Conservation (phyloP, 2,797 vertebrate genomes). For the Parotocinclus haroldoi region DNA sequence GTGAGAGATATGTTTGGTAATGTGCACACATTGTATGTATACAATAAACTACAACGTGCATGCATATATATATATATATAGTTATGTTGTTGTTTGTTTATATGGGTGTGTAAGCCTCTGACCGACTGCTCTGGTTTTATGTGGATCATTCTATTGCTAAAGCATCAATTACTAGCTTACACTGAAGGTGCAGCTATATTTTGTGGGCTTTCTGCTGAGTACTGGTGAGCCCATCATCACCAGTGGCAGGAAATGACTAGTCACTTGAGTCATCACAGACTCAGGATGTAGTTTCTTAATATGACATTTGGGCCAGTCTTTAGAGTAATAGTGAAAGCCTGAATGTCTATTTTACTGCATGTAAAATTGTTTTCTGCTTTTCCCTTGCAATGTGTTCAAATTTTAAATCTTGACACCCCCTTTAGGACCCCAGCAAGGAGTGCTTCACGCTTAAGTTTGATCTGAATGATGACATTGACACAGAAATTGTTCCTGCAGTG, state of each 20-base stretch:
- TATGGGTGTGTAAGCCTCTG: neutral
- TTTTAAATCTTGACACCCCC: conserved; percentile 29
- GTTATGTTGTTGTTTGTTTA: too few species aligned
- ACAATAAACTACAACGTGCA: too few species aligned
- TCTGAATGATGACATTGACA: conserved; percentile 80
- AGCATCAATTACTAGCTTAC: neutral
- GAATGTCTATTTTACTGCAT: neutral
- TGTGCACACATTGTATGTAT: too few species aligned
- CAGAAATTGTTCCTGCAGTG: conserved; percentile 87
- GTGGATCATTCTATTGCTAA: neutral
- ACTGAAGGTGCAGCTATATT: neutral
- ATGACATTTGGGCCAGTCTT: neutral
- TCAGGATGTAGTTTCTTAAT: conserved; percentile 21
- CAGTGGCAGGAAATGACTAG: conserved; percentile 15
- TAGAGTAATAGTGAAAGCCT: conserved; percentile 1
- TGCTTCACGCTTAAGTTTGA: conserved; percentile 97
- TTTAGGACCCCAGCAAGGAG: conserved; percentile 92
- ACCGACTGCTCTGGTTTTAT: conserved; percentile 1
- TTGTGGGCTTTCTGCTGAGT: conserved; percentile 3
- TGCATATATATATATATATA: too few species aligned
- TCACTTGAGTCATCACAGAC: conserved; percentile 17
- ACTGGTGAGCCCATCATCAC: conserved; percentile 7
- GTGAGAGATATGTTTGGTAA: too few species aligned
- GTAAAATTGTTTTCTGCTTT: neutral
- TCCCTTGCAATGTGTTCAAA: neutral